A percentile compares a stretch with the other conserved stretches of the same genome.
phyloP scores from a whole-genome alignment of 2,113 vertebrate species.

The Malurus alboscapulatus region DNA sequence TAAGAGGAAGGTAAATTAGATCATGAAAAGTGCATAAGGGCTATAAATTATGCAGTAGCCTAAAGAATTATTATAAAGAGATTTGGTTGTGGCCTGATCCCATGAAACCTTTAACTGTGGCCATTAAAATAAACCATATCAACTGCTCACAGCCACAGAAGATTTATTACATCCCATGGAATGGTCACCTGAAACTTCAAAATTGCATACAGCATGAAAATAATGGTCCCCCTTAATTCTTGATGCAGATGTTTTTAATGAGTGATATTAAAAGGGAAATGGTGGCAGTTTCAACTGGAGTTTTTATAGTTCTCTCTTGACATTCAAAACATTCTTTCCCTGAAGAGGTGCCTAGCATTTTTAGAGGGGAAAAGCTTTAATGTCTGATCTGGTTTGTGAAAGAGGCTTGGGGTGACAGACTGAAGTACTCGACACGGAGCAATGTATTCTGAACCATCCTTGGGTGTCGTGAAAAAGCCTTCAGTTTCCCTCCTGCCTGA shows the following conservation, averaged over 20 bases:
- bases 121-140: slow-evolving; percentile 66
- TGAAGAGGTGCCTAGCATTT: background rate
- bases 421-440: background rate
- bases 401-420: background rate
- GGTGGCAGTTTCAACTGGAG: background rate
- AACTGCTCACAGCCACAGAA: background rate
- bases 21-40: slow-evolving; percentile 75
- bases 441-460: background rate
- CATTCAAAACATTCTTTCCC: slow-evolving; percentile 12
- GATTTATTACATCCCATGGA: slow-evolving; percentile 10
- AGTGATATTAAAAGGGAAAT: background rate
- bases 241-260: slow-evolving; percentile 33
- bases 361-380: background rate
- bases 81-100: slow-evolving; percentile 66
- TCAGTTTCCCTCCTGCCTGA: background rate
- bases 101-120: slow-evolving; percentile 67
- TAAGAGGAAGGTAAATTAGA: slow-evolving; percentile 78
- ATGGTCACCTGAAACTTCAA: slow-evolving; percentile 15
- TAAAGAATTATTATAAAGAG: slow-evolving; percentile 76
- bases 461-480: background rate
- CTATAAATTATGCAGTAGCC: slow-evolving; percentile 74
- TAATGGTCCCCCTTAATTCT: background rate
- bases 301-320: slow-evolving; percentile 24
- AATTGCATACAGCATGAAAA: background rate
- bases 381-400: background rate